Evolutionary conservation across 2,113 vertebrate species (phyloP).

Genomic region (Phrynosoma platyrhinos): DNA sequence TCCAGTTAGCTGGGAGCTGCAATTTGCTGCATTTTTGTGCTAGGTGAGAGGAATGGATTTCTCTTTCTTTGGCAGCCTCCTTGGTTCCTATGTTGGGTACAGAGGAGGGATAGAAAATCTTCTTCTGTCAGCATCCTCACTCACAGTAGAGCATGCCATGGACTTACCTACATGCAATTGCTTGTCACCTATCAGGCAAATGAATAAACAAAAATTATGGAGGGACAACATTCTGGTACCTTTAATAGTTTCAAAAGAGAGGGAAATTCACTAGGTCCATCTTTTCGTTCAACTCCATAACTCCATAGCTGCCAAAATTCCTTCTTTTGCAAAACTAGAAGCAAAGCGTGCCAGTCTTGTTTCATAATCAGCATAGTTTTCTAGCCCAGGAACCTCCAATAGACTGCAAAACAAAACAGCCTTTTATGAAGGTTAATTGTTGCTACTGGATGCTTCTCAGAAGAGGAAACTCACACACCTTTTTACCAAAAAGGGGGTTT

Average conservation of each 20-base stretch:
- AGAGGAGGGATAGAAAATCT: neutral
- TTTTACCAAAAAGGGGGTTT: no score
- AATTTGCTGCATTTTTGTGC: no score
- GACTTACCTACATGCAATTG: neutral
- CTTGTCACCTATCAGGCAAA: neutral
- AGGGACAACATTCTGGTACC: neutral
- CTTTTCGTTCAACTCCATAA: neutral
- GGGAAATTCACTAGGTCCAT: neutral
- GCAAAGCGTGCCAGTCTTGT: neutral
- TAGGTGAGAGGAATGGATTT: no score
- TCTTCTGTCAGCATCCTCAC: neutral
- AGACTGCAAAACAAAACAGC: no score
- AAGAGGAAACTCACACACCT: no score
- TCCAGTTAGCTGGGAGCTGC: no score
- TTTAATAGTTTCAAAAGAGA: neutral
- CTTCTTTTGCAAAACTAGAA: neutral
- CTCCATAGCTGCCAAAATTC: neutral
- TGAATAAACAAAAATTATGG: neutral
- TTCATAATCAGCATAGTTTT: neutral
- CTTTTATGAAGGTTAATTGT: no score
- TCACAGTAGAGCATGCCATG: neutral
- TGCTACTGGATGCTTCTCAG: no score
- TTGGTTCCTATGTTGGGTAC: neutral
- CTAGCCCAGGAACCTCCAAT: no score
- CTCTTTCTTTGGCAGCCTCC: neutral